Conservation (phyloP, 2,113 vertebrate genomes). For the Apodemus speciosus region DNA sequence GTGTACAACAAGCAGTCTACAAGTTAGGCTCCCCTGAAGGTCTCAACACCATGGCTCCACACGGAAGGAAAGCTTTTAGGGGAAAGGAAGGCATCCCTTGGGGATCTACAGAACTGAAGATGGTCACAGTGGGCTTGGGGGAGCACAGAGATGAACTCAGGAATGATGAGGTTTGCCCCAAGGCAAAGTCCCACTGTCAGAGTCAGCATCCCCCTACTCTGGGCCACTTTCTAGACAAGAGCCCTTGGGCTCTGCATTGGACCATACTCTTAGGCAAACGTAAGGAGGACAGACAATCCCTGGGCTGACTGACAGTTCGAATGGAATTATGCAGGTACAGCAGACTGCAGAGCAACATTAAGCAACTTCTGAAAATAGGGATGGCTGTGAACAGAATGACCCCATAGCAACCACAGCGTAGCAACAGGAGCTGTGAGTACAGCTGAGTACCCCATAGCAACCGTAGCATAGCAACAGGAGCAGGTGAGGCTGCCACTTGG, state of each 20-base stretch:
- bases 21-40: not conserved
- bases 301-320: not conserved
- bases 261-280: not conserved
- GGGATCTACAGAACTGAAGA: not conserved
- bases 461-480: not conserved
- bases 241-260: not conserved
- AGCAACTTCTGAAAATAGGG: not conserved
- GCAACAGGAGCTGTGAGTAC: not conserved
- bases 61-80: not conserved
- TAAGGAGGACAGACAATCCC: not conserved
- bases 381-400: too few relatives aligned
- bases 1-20: not conserved
- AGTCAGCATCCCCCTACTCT: not conserved
- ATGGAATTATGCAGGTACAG: rapidly evolving
- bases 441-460: not conserved
- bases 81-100: not conserved
- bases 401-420: rapidly evolving
- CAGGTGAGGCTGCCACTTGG: not conserved
- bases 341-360: not conserved
- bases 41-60: not conserved
- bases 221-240: not conserved
- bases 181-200: not conserved
- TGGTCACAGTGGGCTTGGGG: not conserved
- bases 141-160: rapidly evolving
- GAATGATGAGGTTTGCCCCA: too few relatives aligned